Evolutionary conservation across 2,113 vertebrate genomes (phyloP).

Genomic region (Ahaetulla prasina): DNA sequence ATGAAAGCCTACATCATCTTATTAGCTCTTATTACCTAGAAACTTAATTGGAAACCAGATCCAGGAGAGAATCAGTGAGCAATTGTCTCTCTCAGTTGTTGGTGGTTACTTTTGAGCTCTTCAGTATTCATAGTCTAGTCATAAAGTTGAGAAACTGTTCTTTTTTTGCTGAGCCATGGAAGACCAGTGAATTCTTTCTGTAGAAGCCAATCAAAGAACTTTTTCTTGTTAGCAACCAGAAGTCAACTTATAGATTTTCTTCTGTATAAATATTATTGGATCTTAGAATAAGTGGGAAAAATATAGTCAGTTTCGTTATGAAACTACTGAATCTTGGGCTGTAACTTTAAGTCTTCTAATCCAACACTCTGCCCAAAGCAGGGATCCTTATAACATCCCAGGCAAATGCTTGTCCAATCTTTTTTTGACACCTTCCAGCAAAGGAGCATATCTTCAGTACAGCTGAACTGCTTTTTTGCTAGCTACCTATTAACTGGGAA

Average conservation of each 20-base stretch:
- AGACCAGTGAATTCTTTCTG: neutral
- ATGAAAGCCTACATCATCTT: neutral
- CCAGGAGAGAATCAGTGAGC: neutral
- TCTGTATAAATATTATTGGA: neutral
- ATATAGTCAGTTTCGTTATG: neutral
- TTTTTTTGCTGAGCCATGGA: neutral
- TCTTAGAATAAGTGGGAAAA: neutral
- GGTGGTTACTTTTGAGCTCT: neutral
- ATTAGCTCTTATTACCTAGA: neutral
- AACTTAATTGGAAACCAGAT: constrained; percentile 11
- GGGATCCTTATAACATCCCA: neutral
- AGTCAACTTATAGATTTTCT: neutral
- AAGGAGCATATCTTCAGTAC: neutral
- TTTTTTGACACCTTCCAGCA: neutral
- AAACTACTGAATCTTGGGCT: neutral
- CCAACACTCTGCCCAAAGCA: neutral
- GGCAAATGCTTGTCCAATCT: neutral
- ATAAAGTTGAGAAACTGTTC: neutral
- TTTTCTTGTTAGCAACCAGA: neutral
- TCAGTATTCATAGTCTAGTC: neutral
- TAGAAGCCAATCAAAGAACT: neutral
- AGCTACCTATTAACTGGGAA: neutral
- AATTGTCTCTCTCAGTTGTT: neutral
- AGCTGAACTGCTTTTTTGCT: neutral
- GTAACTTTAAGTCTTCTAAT: neutral